phyloP scores from a whole-genome alignment of 1,140 invertebrate species.

The Bombus confusus region DNA sequence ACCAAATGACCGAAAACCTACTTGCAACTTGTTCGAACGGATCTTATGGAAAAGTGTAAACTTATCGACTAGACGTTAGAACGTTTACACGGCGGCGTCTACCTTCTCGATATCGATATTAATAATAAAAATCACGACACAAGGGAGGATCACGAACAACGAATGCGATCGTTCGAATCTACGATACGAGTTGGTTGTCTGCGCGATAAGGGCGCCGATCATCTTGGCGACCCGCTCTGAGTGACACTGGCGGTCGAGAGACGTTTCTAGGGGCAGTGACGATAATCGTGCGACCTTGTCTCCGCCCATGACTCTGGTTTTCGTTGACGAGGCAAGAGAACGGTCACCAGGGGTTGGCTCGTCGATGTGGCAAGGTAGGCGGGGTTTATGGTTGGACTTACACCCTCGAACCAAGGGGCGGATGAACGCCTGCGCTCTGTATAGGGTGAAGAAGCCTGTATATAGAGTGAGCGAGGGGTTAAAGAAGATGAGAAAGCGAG shows the following conservation, averaged over 20 bases:
- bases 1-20: background rate
- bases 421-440: conserved; percentile 56
- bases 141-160: conserved; percentile 10
- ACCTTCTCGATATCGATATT: conserved; percentile 10
- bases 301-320: conserved; percentile 15
- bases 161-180: background rate
- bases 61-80: no score
- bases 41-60: no score
- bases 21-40: no score
- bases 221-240: conserved; percentile 67
- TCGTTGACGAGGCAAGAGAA: background rate
- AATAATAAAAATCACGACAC: conserved; percentile 12
- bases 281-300: conserved; percentile 18
- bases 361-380: conserved; percentile 23
- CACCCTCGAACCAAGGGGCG: conserved; percentile 52
- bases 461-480: background rate
- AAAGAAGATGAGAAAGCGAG: background rate
- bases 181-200: conserved; percentile 17
- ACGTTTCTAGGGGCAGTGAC: conserved; percentile 3
- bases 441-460: background rate
- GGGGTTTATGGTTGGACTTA: conserved; percentile 46
- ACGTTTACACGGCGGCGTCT: background rate
- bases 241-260: conserved; percentile 57
- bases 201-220: conserved; percentile 59
- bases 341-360: conserved; percentile 34